Evolutionary conservation across 2,797 vertebrate species (phyloP).

Genomic region (Brachymystax lenok): DNA sequence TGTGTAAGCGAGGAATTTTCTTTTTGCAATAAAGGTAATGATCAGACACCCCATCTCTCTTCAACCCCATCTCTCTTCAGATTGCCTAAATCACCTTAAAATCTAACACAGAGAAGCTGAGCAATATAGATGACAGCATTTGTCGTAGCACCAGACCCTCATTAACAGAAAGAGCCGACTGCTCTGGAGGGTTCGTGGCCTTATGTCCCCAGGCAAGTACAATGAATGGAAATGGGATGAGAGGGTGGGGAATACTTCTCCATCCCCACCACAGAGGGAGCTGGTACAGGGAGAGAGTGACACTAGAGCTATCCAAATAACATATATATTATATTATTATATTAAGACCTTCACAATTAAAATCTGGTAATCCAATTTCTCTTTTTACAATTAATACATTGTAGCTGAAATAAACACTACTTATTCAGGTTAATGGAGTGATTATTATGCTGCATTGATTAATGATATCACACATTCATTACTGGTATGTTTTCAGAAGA

Average conservation of each 20-base stretch:
- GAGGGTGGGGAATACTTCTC: slow-evolving; percentile 30
- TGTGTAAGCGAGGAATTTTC: slow-evolving; percentile 14
- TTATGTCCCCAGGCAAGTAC: slow-evolving; percentile 56
- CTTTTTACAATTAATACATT: neutral
- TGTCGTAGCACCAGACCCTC: slow-evolving; percentile 51
- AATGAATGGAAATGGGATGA: slow-evolving; percentile 47
- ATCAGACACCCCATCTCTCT: slow-evolving; percentile 40
- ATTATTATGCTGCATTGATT: neutral
- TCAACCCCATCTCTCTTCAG: slow-evolving; percentile 32
- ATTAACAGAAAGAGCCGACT: slow-evolving; percentile 48
- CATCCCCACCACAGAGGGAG: slow-evolving; percentile 13
- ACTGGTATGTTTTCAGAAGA: neutral
- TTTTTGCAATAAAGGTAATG: slow-evolving; percentile 31
- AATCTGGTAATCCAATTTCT: slow-evolving; percentile 4
- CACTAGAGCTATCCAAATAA: neutral
- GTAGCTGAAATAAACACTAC: neutral
- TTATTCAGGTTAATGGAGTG: neutral
- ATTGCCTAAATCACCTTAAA: slow-evolving; percentile 47
- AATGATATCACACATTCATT: neutral
- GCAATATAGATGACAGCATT: slow-evolving; percentile 50
- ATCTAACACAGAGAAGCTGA: slow-evolving; percentile 43
- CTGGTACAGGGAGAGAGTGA: slow-evolving; percentile 15
- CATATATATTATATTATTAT: neutral
- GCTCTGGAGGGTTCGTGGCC: slow-evolving; percentile 61
- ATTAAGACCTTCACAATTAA: slow-evolving; percentile 9